Evolutionary conservation across 1,140 invertebrate genomes (phyloP), one percentile per base, ranked within the genome.

Genomic region (Caerostris extrusa): DNA sequence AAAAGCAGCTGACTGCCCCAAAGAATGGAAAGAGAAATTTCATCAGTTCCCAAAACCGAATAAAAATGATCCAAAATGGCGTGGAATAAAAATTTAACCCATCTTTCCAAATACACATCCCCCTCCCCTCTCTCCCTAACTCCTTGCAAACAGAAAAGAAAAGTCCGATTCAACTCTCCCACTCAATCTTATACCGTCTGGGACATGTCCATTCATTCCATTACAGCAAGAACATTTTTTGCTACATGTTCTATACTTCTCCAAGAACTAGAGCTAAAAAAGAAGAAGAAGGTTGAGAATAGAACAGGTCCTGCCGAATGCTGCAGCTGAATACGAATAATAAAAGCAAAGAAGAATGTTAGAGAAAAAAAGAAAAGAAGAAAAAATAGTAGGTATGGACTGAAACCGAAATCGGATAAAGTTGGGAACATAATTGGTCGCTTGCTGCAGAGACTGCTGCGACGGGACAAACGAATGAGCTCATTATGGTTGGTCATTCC

Each of bases 81-180:
- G 86, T 57, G 88, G 88, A 57, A 71, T 90, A 90, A 90, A 90
- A 90, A 90, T 90, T 90, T 90, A 90, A 90, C 60, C 88, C 88
- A 19, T n/a, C 67, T n/a, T 50, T 71, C 10, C 88, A 17, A 7
- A 34, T 34, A 56, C 50, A 10, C 17, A 10, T 34, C 19, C 10
- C 69, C 69, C 34, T n/a, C 17, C n/a, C n/a, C n/a, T n/a, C n/a
- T n/a, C n/a, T 5, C 4, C 34, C 50, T 34, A 19, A 7, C 69
- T 71, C 58, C 86, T 88, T 50, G 64, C 86, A 71, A 90, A 88
- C 86, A 88, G 56, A 88, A 88, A n/a, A 88, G 61, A 71, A 71
- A 55, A 56, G 88, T 90, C 67, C 55, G 61, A 90, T 71, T 90
- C 88, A 71, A 90, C 50, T 88, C 86, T 88, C 88, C 88, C 53